These are phyloP conservation scores for Formicarius rufipectus DNA, from an alignment of 2,113 vertebrate species.

Conservation along the genomic window DNA sequence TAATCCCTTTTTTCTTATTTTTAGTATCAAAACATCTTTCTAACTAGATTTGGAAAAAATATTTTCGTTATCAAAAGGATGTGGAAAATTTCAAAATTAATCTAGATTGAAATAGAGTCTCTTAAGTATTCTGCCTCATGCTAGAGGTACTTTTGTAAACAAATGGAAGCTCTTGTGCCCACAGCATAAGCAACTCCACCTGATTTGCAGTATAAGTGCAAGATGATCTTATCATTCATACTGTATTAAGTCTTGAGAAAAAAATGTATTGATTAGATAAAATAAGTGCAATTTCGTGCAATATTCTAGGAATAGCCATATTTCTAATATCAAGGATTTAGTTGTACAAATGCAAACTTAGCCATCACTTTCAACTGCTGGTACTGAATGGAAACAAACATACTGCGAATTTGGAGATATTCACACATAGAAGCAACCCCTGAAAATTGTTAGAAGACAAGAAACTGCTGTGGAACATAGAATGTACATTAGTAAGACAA, in stretches of 20 bases:
- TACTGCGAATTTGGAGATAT: background rate
- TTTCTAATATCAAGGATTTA: background rate
- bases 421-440: background rate
- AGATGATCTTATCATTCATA: rapidly evolving
- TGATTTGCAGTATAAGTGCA: background rate
- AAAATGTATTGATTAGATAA: background rate
- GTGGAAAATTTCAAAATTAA: background rate
- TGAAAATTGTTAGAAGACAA: background rate
- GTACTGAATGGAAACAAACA: background rate
- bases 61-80: background rate
- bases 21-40: background rate
- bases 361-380: background rate
- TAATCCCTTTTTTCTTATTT: background rate
- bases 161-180: background rate
- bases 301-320: background rate
- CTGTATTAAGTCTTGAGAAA: background rate
- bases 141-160: background rate
- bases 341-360: background rate
- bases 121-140: background rate
- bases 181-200: background rate
- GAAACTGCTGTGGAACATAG: background rate
- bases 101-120: background rate
- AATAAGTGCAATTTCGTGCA: background rate
- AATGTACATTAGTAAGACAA: background rate
- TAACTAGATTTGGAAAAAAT: background rate